These are phyloP conservation scores for Cotesia chilonis DNA, from an alignment of 1,140 invertebrate species.

Conservation along the genomic window DNA sequence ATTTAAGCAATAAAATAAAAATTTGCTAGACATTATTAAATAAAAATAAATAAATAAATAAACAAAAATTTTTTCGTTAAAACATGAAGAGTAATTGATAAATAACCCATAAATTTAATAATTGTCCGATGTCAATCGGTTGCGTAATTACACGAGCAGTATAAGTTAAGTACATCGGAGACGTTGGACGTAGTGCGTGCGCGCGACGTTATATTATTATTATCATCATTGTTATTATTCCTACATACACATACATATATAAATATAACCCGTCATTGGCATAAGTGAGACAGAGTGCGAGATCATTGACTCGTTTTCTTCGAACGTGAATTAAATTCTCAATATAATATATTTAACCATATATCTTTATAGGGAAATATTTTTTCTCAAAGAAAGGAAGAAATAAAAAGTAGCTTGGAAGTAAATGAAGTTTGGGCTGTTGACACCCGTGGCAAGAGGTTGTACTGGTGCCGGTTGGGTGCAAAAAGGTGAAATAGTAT, in stretches of 20 bases:
- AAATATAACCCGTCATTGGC: not conserved
- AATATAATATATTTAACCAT: not conserved
- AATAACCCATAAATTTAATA: conserved; percentile 23
- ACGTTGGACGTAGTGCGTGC: conserved; percentile 7
- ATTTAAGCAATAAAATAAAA: too few species aligned
- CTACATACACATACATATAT: too few species aligned
- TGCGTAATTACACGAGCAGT: conserved; percentile 25
- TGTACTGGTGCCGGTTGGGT: not conserved
- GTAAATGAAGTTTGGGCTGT: too few species aligned
- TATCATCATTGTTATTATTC: not conserved
- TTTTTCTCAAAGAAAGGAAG: too few species aligned
- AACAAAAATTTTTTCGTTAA: too few species aligned
- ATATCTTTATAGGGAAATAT: too few species aligned
- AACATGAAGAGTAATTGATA: not conserved
- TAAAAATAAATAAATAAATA: too few species aligned
- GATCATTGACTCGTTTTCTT: conserved; percentile 38
- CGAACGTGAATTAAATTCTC: conserved; percentile 6
- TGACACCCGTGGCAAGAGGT: too few species aligned
- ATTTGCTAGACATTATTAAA: too few species aligned
- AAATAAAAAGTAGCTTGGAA: too few species aligned
- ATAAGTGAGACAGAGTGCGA: conserved; percentile 22
- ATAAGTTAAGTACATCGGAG: conserved; percentile 3
- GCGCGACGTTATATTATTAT: conserved; percentile 19
- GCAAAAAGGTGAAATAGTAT: conserved; percentile 5
- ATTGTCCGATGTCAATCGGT: conserved; percentile 23